These are phyloP conservation scores for Saturnia japonica DNA, from an alignment of 2,888 invertebrate genomes.

Conservation along the genomic window DNA sequence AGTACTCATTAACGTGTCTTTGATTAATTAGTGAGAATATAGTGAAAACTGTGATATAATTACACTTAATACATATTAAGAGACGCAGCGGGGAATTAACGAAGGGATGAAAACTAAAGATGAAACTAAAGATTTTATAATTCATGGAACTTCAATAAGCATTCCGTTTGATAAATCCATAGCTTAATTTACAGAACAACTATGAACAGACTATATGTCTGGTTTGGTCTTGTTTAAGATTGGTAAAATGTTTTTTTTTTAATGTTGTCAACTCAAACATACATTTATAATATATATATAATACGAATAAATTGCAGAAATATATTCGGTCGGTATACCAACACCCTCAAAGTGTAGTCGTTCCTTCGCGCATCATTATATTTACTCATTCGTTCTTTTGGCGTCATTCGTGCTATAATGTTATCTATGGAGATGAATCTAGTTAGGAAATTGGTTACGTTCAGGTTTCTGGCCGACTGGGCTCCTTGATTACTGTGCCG, in stretches of 20 bases:
- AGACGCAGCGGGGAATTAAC: not conserved
- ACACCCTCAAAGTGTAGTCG: constrained; percentile 36
- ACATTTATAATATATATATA: not conserved
- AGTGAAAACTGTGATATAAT: constrained; percentile 34
- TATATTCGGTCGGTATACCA: not conserved
- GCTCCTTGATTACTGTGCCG: constrained; percentile 50
- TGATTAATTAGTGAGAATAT: constrained; percentile 42
- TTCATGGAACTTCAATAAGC: not conserved
- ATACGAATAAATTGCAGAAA: not conserved
- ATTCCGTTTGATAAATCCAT: not conserved
- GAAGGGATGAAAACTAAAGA: not conserved
- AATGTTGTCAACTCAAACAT: not conserved
- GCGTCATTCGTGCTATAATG: constrained; percentile 39
- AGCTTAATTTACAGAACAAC: not conserved
- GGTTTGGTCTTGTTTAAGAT: not conserved
- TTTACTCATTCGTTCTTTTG: constrained; percentile 53
- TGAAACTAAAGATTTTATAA: not conserved
- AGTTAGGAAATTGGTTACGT: constrained; percentile 70
- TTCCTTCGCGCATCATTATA: constrained; percentile 67
- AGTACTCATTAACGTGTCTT: constrained; percentile 35
- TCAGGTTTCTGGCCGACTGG: constrained; percentile 59
- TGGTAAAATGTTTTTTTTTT: not conserved
- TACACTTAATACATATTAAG: not conserved
- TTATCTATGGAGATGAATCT: constrained; percentile 60
- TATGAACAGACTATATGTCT: not conserved